Base-by-base conservation (phyloP, 2,113 vertebrate species). In the Pipra filicauda region DNA sequence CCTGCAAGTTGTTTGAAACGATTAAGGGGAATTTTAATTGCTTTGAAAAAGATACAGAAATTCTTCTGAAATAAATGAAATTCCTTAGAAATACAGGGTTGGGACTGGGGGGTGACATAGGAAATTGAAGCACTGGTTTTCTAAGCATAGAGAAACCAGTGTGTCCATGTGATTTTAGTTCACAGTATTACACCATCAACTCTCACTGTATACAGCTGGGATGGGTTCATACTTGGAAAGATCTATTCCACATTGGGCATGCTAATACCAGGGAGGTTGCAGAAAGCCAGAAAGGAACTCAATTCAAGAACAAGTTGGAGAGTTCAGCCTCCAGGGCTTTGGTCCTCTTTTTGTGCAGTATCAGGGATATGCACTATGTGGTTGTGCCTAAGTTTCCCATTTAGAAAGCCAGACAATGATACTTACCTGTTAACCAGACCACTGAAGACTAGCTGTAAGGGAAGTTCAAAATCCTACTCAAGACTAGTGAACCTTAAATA, bases 241-340 rank as follows among this genome's bases (percentile, higher is more conserved):
- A 64, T 39, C 13, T 49, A 1, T 31, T 75, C 39, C 49, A n/a
- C 1, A 3, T 0, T 23, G 16, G 15, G 52, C 2, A 15, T 35
- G 35, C 20, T 7, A 33, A 23, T 46, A 78, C 9, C 57, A 78
- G 48, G 15, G 52, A 75, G 35, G 31, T 2, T 72, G 24, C 28
- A 76, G 83, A 75, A 85, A 55, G 30, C 17, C 74, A 78, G 33
- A 67, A 72, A 37, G 31, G 12, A 86, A 28, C 20, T 83, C n/a
- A 65, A 19, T 28, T 65, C 57, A 70, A 57, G 26, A 90, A 78
- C 6, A 84, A 48, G 21, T 17, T 78, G 48, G 26, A 49, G 14
- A 84, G 12, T 18, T 80, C 51, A 73, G 17, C 8, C 64, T 66
- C 30, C 0, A 3, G 1, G 5, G 8, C 11, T 57, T 46, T 30